Evolutionary conservation across 2,888 invertebrate genomes (phyloP).

Genomic region (Eledone cirrhosa): DNA sequence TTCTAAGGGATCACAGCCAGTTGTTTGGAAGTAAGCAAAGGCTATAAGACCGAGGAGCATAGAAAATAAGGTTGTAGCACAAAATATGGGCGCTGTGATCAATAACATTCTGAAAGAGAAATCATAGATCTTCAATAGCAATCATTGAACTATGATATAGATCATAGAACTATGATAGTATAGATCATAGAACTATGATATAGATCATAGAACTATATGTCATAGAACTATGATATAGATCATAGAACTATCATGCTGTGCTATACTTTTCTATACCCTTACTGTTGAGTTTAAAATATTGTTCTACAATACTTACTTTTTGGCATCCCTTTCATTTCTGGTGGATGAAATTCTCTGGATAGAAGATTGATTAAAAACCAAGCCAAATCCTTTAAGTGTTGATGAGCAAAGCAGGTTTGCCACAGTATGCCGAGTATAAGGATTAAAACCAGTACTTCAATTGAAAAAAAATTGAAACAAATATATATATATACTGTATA

Average conservation of each 20-base stretch:
- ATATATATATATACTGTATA: not conserved
- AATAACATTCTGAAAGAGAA: conserved; percentile 41
- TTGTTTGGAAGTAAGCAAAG: conserved; percentile 47
- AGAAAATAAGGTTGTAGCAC: conserved; percentile 41
- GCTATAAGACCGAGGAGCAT: conserved; percentile 51
- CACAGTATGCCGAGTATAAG: conserved; percentile 48
- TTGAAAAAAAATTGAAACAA: not conserved
- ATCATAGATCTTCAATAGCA: too few relatives aligned
- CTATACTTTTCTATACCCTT: too few relatives aligned
- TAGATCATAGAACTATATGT: too few relatives aligned
- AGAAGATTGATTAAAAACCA: conserved; percentile 50
- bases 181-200: too few relatives aligned
- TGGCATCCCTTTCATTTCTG: conserved; percentile 41
- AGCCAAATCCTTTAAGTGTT: conserved; percentile 43
- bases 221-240: too few relatives aligned
- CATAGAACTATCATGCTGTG: too few relatives aligned
- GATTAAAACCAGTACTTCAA: conserved; percentile 49
- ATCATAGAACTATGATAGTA: too few relatives aligned
- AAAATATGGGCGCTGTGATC: conserved; percentile 44
- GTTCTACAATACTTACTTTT: conserved; percentile 34
- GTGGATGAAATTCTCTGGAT: conserved; percentile 51
- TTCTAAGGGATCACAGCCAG: conserved; percentile 50
- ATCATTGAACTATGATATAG: too few relatives aligned
- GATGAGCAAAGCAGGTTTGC: conserved; percentile 47
- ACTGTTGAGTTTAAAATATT: too few relatives aligned